Evolutionary conservation across 2,797 vertebrate species (phyloP), one percentile per base, ranked within the genome.

Genomic region (Scleropages formosus): DNA sequence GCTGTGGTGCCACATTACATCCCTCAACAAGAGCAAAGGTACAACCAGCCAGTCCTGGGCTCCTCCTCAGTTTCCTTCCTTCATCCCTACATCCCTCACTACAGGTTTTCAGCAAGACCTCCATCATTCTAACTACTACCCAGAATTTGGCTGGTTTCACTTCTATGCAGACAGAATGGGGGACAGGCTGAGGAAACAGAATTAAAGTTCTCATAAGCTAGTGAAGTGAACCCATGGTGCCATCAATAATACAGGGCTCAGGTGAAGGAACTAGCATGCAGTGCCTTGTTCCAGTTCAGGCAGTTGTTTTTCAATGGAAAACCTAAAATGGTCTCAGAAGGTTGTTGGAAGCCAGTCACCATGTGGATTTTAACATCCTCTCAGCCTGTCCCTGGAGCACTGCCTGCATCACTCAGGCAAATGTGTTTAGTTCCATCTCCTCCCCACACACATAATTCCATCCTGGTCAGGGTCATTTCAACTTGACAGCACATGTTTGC

Each of bases 241-340:
- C 64, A 67, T 27, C 27, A 44, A 31, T 20, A 44, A 47, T 47
- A 44, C 10, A 44, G 18, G 44, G 65, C 65, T 67, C 65, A 67
- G 65, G 27, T 11, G 65, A 47, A 67, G 65, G 31, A 67, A n/a
- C 47, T 18, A n/a, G 31, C 44, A 20, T 67, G 47, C 4, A 39
- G 31, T 31, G 9, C 31, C n/a, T 67, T 67, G 22, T 16, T 11
- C 39, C 67, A 67, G 47, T 18, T 64, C 18, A 22, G 31, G 44
- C 8, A n/a, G n/a, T 39, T 39, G 6, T 39, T 2, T 2, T n/a
- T 39, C 31, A 67, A n/a, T 20, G 44, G 4, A 44, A 20, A 20
- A n/a, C 47, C 31, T 20, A 67, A 67, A 67, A 66, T 46, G 65
- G 18, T 65, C 13, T 67, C 39, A 12, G 65, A 65, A 67, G 65